phyloP scores from a whole-genome alignment of 2,888 invertebrate genomes.

The Drosophila phalerata region DNA sequence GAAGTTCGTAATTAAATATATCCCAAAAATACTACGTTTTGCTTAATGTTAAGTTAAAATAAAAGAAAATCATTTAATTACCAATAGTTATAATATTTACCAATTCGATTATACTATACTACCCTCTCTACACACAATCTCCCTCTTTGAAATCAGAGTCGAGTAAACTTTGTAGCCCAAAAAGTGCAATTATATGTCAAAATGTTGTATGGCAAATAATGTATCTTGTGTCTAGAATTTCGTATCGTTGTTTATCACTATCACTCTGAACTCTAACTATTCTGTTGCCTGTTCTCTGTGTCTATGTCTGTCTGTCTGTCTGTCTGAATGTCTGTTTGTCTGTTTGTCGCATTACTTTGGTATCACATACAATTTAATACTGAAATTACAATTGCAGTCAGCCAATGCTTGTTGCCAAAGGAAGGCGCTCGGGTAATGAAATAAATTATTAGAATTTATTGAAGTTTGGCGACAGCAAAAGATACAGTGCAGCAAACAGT shows the following conservation, averaged over 20 bases:
- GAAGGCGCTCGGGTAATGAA: constrained; percentile 47
- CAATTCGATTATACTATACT: no score
- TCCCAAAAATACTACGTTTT: no score
- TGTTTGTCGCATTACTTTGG: constrained; percentile 22
- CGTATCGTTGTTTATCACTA: constrained; percentile 16
- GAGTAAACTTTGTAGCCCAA: constrained; percentile 11
- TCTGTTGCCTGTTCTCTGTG: background rate
- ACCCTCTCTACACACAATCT: background rate
- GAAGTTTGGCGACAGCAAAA: constrained; percentile 59
- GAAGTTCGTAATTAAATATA: no score
- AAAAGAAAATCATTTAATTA: no score
- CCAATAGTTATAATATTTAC: no score
- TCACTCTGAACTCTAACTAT: background rate
- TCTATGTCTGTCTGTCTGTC: background rate
- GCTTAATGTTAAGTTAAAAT: no score
- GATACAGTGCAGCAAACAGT: constrained; percentile 22
- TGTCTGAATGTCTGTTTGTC: constrained; percentile 1
- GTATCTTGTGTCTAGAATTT: constrained; percentile 11
- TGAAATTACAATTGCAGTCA: constrained; percentile 44
- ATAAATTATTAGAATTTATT: constrained; percentile 73
- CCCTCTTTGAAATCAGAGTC: background rate
- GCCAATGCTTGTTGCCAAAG: constrained; percentile 21
- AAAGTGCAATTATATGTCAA: constrained; percentile 35
- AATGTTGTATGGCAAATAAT: constrained; percentile 25
- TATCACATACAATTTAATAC: constrained; percentile 33